Conservation (phyloP, 2,888 invertebrate genomes). For the Lamellibrachia satsuma region DNA sequence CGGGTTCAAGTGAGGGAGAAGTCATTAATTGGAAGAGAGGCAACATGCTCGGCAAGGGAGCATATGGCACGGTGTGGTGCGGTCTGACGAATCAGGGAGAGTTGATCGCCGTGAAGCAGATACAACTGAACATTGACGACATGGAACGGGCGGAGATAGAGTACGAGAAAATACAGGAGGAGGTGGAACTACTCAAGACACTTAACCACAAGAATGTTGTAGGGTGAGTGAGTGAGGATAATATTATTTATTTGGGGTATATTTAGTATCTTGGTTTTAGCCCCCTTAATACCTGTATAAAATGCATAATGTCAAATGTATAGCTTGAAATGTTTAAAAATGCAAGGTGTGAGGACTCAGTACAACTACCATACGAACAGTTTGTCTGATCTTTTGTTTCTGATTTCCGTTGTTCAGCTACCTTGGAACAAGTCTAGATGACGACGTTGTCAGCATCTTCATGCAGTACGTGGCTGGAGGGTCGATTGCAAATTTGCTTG, state of each 20-base stretch:
- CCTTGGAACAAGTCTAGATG: slow-evolving; percentile 65
- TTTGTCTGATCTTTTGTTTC: not conserved
- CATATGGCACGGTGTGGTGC: slow-evolving; percentile 65
- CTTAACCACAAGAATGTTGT: slow-evolving; percentile 65
- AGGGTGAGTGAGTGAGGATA: slow-evolving; percentile 49
- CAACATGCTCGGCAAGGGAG: slow-evolving; percentile 64
- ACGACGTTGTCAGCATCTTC: slow-evolving; percentile 63
- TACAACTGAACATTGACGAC: slow-evolving; percentile 61
- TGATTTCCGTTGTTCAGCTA: slow-evolving; percentile 51
- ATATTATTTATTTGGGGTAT: not conserved
- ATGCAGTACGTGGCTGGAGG: slow-evolving; percentile 67
- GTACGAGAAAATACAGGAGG: slow-evolving; percentile 65
- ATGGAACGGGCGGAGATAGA: slow-evolving; percentile 59
- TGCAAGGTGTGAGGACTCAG: too few relatives aligned
- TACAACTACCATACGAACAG: not conserved
- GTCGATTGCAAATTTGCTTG: slow-evolving; percentile 62
- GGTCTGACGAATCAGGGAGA: slow-evolving; percentile 64
- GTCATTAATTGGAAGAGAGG: slow-evolving; percentile 65
- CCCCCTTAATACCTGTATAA: too few relatives aligned
- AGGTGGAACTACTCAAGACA: slow-evolving; percentile 64
- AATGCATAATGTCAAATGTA: too few relatives aligned
- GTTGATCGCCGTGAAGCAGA: slow-evolving; percentile 66
- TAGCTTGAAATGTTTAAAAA: too few relatives aligned
- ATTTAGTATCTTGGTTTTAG: too few relatives aligned
- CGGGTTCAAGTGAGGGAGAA: slow-evolving; percentile 45